Base-by-base conservation (phyloP, 2,888 invertebrate species). In the Acutogordius australiensis region DNA sequence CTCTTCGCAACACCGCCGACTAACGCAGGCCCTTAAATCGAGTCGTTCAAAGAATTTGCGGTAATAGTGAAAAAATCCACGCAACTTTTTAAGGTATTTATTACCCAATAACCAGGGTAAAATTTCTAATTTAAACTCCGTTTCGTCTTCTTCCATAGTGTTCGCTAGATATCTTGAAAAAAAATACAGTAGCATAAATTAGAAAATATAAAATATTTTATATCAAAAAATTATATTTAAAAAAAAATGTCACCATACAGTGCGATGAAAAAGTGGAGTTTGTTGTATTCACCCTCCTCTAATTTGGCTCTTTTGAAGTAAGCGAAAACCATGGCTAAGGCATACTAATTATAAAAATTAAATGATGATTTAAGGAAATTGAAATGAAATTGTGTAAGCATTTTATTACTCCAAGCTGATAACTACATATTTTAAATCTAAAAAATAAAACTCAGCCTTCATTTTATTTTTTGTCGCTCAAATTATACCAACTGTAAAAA, bases 281-380 rank as follows among this genome's bases (percentile, higher is more conserved):
- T 66, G 29, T 71, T 75, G 64, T 73, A 77, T 63, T 76, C 73
- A 61, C 68, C 65, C 1, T 68, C 66, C 30, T 67, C 65, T 59
- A 74, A 70, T 2, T 70, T 67, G 4, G 76, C 76, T 65, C 76
- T 69, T 63, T 74, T 70, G 67, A 77, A 77, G 66, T 76, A 76
- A 8, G 73, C 72, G 67, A 77, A 76, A 13, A 74, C 73, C 73
- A 75, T 76, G 1, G 76, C 75, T 60, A 77, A 66, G 2, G 76
- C 69, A 66, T 77, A 77, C 30, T 45, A 63, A 45, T n/a, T 61
- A 61, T 61, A 60, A 18, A 60, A 27, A 51, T 60, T 13, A 30
- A 45, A 45, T 8, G 13, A 2, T 21, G 8, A 21, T 51, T 23
- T 51, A 51, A n/a, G n/a, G n/a, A n/a, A n/a, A n/a, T n/a, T n/a